phyloP scores from a whole-genome alignment of 2,113 vertebrate species.

The Promerops cafer region DNA sequence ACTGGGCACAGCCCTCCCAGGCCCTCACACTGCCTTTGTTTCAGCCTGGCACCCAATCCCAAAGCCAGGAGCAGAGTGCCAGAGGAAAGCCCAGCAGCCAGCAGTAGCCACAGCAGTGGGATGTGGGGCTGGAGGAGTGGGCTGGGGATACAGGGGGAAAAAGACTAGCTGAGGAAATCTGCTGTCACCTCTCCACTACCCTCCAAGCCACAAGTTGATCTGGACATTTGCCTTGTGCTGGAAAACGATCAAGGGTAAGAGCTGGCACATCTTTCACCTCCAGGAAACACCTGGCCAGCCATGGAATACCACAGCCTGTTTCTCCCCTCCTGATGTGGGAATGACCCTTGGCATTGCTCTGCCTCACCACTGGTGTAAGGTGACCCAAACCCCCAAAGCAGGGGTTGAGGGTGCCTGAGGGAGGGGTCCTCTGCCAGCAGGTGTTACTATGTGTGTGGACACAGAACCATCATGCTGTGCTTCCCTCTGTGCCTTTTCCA shows the following conservation, averaged over 20 bases:
- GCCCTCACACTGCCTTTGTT: neutral
- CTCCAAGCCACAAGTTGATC: neutral
- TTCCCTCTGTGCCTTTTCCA: neutral
- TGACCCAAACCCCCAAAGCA: neutral
- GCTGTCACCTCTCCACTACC: neutral
- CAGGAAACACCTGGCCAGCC: neutral
- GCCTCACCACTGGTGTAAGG: neutral
- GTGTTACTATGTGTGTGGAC: fast-evolving
- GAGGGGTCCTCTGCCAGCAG: neutral
- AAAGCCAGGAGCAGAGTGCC: neutral
- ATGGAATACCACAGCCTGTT: neutral
- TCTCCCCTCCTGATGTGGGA: fast-evolving
- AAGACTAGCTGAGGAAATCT: neutral
- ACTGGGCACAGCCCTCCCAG: neutral
- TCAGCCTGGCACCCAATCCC: neutral
- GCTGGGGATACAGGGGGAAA: neutral
- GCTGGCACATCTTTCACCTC: neutral
- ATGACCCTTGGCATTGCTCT: neutral
- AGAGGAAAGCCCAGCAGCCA: neutral
- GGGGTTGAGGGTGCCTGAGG: neutral
- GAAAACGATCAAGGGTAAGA: neutral
- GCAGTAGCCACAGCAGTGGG: neutral
- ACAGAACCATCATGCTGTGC: neutral
- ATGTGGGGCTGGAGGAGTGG: neutral
- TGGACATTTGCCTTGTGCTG: neutral